These are phyloP conservation scores for Eolophus roseicapilla DNA, from an alignment of 2,113 vertebrate species.

Conservation along the genomic window DNA sequence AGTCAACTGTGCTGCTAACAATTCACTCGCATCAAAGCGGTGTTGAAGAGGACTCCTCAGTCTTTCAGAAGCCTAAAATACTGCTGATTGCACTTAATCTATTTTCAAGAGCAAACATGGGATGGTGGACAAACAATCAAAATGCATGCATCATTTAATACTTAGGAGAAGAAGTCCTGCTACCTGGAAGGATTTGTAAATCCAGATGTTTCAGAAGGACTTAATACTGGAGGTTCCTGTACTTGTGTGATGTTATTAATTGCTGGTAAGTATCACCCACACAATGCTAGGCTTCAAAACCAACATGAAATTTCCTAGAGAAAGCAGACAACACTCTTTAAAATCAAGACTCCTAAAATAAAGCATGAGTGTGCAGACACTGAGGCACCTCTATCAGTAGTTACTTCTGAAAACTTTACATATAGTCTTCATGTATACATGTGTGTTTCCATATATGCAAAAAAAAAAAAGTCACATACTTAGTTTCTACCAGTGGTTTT, in stretches of 20 bases:
- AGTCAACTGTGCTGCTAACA: neutral
- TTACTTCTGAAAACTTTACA: neutral
- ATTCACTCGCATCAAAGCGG: accelerated
- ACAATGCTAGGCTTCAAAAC: neutral
- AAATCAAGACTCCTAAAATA: neutral
- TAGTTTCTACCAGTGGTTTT: neutral
- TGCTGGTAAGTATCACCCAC: neutral
- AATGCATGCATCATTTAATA: neutral
- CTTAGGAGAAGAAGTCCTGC: neutral
- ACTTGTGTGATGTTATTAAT: neutral
- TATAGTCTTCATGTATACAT: neutral
- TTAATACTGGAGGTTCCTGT: neutral
- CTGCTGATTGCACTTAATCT: neutral
- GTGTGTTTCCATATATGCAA: neutral
- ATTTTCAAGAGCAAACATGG: neutral
- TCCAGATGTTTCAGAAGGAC: neutral
- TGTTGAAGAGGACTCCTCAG: neutral
- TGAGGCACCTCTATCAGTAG: neutral
- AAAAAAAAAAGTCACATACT: neutral
- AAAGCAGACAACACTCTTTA: neutral
- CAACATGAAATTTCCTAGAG: neutral
- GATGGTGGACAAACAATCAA: neutral
- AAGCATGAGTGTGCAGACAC: neutral
- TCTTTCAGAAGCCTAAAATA: neutral
- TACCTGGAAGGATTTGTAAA: neutral